Evolutionary conservation across 1,140 invertebrate genomes (phyloP), one percentile per base, ranked within the genome.

Genomic region (Conopomorpha cramerella): DNA sequence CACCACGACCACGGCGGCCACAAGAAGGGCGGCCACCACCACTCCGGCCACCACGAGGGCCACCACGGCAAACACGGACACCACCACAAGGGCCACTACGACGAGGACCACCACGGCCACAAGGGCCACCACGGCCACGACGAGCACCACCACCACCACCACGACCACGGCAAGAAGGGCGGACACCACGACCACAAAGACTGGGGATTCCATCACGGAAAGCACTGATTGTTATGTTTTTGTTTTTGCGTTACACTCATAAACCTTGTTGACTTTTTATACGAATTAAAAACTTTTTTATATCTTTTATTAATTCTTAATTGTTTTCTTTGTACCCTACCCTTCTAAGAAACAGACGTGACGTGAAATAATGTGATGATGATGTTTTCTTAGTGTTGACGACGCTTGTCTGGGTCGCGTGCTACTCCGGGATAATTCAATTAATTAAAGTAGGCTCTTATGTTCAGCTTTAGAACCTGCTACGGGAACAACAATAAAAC

Each of bases 161-260:
- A 81, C 31, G 82, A 86, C 43, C 81, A 84, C 33, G 86, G 79
- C 42, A 86, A 87, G 59, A 87, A 88, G 51, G 83, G 83, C 10
- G 84, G 81, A 13, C 82, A 85, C 41, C 79, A 84, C 25, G 82
- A 81, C 31, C 83, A 86, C 51, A 87, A 87, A 55, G 80, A 86
- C 45, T 87, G 84, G 82, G 82, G 81, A 46, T 82, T 72, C 66
- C 54, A 80, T 27, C 61, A 70, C 32, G 71, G 71, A 49, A 74
- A 74, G 45, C 67, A 74, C 58, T 74, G 57, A 72, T 42, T 31
- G 34, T 41, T 57, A 58, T 43, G 35, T 58, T 50, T 41, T 53
- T 56, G 48, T 36, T 29, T 40, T 41, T 39, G 39, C 10, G 4
- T 6, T 23, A 23, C n/a, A 23, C 19, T 23, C 10, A 23, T 10